Evolutionary conservation across 2,888 invertebrate species (phyloP), one percentile per base, ranked within the genome.

Genomic region (Barypeithes pellucidus): DNA sequence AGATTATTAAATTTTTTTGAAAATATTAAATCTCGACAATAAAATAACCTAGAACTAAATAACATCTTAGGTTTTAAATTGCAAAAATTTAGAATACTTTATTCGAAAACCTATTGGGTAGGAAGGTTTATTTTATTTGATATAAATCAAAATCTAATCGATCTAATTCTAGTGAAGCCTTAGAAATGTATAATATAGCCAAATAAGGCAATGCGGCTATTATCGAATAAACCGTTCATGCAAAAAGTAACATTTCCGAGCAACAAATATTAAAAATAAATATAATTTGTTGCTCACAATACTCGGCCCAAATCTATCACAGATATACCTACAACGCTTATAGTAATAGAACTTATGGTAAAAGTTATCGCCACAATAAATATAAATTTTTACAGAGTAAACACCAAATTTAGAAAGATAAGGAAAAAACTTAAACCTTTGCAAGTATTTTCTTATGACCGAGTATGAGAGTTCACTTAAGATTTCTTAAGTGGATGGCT

Each of bases 141-240:
- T n/a, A 3, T n/a, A n/a, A 39, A 39, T 39, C 39, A 12, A 39
- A 39, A 8, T n/a, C 39, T 39, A 29, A 29, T 5, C 1, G 7
- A 29, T 29, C 29, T 29, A n/a, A 29, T 29, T 8, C 29, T 29
- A 29, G 7, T 29, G 9, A 29, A 29, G 29, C 29, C 29, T 29
- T 43, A 43, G 16, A 43, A n/a, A 43, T 43, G 3, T n/a, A 43
- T 43, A 16, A 16, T 16, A 16, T 43, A 59, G 63, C 69, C 69
- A 70, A 52, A 43, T 63, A 70, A 70, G 50, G 36, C 63, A 70
- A 57, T 45, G 29, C 43, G 69, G 69, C 69, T 43, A 12, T 62
- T 29, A 33, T 24, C 24, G 24, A 69, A 20, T 12, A 52, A 61
- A 52, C 14, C 47, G 43, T 47, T 14, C 70, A 70, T 33, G 47